These are phyloP conservation scores for Dendrolimus punctatus DNA, from an alignment of 1,140 invertebrate species.

Conservation along the genomic window DNA sequence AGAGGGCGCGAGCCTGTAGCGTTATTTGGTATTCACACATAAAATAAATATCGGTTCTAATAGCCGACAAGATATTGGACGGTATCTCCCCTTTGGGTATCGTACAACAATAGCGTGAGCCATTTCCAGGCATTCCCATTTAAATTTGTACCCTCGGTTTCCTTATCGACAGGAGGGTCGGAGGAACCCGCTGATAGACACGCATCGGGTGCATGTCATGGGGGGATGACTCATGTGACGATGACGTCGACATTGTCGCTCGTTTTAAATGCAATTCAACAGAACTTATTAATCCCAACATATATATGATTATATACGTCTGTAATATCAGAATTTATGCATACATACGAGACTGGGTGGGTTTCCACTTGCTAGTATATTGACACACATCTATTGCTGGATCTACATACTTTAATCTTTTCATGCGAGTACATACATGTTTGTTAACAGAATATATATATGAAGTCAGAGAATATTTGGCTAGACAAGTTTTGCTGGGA, in stretches of 20 bases:
- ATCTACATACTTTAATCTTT: no score
- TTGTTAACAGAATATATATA: no score
- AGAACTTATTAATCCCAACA: no score
- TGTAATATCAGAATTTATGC: no score
- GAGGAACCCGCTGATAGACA: slow-evolving; percentile 30
- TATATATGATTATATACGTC: no score
- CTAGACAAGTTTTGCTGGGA: no score
- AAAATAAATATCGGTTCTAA: slow-evolving; percentile 50
- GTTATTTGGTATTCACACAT: slow-evolving; percentile 46
- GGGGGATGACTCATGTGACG: slow-evolving; percentile 41
- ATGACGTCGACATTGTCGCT: slow-evolving; percentile 12
- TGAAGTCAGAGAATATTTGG: no score
- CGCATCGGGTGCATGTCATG: slow-evolving; percentile 25
- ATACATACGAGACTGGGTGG: no score
- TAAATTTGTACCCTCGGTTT: slow-evolving; percentile 58
- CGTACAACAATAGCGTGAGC: slow-evolving; percentile 56
- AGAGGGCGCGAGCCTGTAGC: no score
- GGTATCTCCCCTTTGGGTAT: slow-evolving; percentile 47
- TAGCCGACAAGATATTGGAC: slow-evolving; percentile 36
- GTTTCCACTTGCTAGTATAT: no score
- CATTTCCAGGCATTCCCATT: slow-evolving; percentile 62
- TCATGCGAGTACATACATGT: no score
- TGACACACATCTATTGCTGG: no score
- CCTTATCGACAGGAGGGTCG: slow-evolving; percentile 48
- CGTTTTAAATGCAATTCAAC: background rate